Evolutionary conservation across 2,113 vertebrate genomes (phyloP), one percentile per base, ranked within the genome.

Genomic region (Myiozetetes cayanensis): DNA sequence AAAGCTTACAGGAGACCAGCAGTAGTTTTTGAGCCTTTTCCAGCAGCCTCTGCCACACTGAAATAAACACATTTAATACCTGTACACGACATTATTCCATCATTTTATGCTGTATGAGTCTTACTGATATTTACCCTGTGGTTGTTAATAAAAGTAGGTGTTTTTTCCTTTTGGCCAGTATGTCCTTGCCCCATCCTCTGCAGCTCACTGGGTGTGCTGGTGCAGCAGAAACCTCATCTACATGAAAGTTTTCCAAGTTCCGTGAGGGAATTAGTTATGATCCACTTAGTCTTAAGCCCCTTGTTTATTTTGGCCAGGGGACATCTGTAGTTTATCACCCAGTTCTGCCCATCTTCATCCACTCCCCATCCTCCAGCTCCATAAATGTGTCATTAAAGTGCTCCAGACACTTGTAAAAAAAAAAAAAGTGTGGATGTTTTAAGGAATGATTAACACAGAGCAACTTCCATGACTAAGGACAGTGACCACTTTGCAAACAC

Each of bases 351-450:
- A 14, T 82, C n/a, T 31, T 14, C 18, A 76, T 35, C 56, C n/a
- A 35, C 56, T 59, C n/a, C 56, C n/a, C 56, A 24, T 49, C 22
- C 43, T 83, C 4, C 24, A 46, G 39, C 67, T 94, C 76, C 67
- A 27, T 31, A 43, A 61, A 20, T 24, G 24, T 25, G 25, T 61
- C 8, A 2, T 24, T 78, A 15, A 62, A 80, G 17, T 19, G 3
- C 22, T 19, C 17, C 23, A 37, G 16, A 37, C 10, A 23, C 4
- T 9, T 41, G 4, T 18, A 12, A 44, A 59, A 41, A 20, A 43
- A 17, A 15, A 43, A n/a, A 28, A 49, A 9, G 2, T 1, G 1
- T 53, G 4, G 7, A 1, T 50, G 4, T 56, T 87, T 68, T 31
- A 17, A 46, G 25, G 22, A 59, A 27, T 1, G 0, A 16, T 55